Evolutionary conservation across 1,140 invertebrate species (phyloP).

Genomic region (Phymastichus coffea): DNA sequence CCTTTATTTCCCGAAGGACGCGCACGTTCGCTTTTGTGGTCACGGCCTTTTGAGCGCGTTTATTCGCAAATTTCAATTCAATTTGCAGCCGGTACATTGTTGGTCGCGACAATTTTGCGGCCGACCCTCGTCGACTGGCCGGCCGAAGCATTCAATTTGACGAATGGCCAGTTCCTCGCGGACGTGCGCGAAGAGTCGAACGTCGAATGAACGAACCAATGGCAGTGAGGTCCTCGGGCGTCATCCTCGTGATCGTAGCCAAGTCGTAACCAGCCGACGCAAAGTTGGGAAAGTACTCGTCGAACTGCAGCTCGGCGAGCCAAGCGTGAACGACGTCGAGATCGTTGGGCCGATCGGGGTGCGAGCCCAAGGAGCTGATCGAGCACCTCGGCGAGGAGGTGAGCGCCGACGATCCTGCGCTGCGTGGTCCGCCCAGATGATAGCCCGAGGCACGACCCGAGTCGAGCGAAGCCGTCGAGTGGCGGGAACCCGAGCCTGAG

Average conservation of each 20-base stretch:
- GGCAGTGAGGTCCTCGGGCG: conserved; percentile 87
- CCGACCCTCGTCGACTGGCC: too few species aligned
- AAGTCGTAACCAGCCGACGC: conserved; percentile 96
- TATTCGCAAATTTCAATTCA: too few species aligned
- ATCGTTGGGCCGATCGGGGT: conserved; percentile 66
- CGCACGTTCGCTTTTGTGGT: too few species aligned
- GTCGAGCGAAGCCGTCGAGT: conserved; percentile 89
- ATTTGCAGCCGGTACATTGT: too few species aligned
- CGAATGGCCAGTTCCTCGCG: too few species aligned
- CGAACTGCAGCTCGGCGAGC: conserved; percentile 92
- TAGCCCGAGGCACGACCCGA: conserved; percentile 82
- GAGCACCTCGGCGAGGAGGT: conserved; percentile 65
- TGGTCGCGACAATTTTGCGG: too few species aligned
- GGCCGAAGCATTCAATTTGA: too few species aligned
- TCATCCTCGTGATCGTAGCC: conserved; percentile 96
- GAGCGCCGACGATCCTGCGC: conserved; percentile 52
- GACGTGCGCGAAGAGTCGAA: neutral
- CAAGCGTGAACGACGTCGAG: conserved; percentile 90
- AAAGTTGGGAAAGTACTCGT: conserved; percentile 94
- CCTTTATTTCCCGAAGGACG: too few species aligned
- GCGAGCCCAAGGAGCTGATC: conserved; percentile 70
- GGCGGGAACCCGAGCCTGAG: conserved; percentile 81
- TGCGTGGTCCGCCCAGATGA: conserved; percentile 58
- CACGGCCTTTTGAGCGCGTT: too few species aligned
- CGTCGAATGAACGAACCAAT: conserved; percentile 57